Evolutionary conservation across 2,888 invertebrate species (phyloP), one percentile per base, ranked within the genome.

Genomic region (Ditula angustiorana): DNA sequence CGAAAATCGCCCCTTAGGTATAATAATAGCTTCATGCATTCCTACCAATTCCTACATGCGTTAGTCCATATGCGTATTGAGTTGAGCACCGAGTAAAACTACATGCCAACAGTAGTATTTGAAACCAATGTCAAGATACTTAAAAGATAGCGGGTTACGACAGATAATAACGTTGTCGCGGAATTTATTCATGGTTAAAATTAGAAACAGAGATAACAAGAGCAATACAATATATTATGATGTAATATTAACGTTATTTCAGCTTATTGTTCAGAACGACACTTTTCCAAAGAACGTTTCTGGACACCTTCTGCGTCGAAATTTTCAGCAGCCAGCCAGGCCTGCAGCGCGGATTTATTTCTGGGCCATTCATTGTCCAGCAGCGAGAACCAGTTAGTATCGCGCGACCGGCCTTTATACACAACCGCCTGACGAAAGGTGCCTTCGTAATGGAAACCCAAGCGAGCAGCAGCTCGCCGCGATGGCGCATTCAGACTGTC

Each of bases 401-500:
- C 41, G 41, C 19, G 19, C 2, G 41, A 19, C 2, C 41, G 19
- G 8, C 41, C 41, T 3, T 58, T 61, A 41, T 64, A 61, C 28
- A 60, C 60, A 41, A 52, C 35, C 53, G 37, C 47, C 13, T 60
- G 19, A 10, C 52, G 26, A 59, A 35, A 30, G 7, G 19, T 30
- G 28, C 52, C 16, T 19, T 41, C 41, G 10, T 8, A 41, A 8
- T 41, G 41, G 10, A 41, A 41, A 10, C 41, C 41, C 41, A 41
- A 41, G 3, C 41, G 41, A 19, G 19, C 19, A 41, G 19, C 41
- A 2, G 41, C 19, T 2, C 19, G 24, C 1, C 13, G 47, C 11
- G 47, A 24, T 24, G 47, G 23, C 24, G n/a, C 47, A 24, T 49
- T 49, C 8, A 26, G 26, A 49, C 41, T 41, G 10, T 41, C 41